These are phyloP conservation scores for Diabrotica undecimpunctata DNA, from an alignment of 1,140 invertebrate species.

Conservation along the genomic window DNA sequence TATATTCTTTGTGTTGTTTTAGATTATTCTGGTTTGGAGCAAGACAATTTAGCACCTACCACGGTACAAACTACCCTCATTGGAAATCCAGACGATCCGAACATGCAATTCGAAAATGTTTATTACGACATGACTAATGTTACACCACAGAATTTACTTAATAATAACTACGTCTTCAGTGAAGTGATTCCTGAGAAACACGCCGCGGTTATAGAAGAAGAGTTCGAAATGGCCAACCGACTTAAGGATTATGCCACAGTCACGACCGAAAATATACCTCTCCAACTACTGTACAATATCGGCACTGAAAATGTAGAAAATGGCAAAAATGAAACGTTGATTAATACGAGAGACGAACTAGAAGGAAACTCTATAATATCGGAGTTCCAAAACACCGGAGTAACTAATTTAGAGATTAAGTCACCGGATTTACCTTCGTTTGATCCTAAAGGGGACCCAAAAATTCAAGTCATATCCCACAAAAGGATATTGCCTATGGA, in stretches of 20 bases:
- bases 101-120: slow-evolving; percentile 12
- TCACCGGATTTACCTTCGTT: neutral
- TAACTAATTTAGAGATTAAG: neutral
- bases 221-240: slow-evolving; percentile 42
- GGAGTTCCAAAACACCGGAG: slow-evolving; percentile 44
- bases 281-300: slow-evolving; percentile 43
- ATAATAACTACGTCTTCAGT: neutral
- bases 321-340: slow-evolving; percentile 40
- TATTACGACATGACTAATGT: neutral
- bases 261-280: slow-evolving; percentile 42
- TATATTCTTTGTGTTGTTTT: slow-evolving; percentile 4
- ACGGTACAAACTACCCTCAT: neutral
- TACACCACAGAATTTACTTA: slow-evolving; percentile 9
- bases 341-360: slow-evolving; percentile 40
- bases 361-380: slow-evolving; percentile 44
- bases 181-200: slow-evolving; percentile 24
- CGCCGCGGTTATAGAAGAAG: slow-evolving; percentile 38
- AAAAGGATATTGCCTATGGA: neutral
- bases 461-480: neutral
- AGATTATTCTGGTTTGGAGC: neutral
- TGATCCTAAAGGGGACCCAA: neutral
- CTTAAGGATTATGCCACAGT: slow-evolving; percentile 47
- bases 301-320: slow-evolving; percentile 44
- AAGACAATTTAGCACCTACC: neutral
- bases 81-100: neutral